Evolutionary conservation across 2,888 invertebrate genomes (phyloP), one percentile per base, ranked within the genome.

Genomic region (Rhingia rostrata): DNA sequence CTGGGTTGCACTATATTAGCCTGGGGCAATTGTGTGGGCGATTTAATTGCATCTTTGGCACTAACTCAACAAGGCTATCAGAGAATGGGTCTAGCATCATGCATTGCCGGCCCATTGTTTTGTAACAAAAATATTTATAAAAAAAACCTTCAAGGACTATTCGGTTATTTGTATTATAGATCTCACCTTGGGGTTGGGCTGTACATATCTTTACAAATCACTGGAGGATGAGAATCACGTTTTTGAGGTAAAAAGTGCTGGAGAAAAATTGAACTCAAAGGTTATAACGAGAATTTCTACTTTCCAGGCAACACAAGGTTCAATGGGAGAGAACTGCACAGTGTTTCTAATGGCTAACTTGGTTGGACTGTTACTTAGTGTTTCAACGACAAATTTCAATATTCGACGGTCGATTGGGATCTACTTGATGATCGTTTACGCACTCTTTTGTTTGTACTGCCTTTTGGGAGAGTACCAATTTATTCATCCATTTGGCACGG

Each of bases 91-190:
- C 93, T 93, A 87, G 93, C 94, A 0, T 95, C 95, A 0, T 95
- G 94, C 78, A 94, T 94, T 88, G 95, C 95, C 14, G 94, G 95
- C 5, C 95, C 95, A 1, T 90, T 95, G 73, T 94, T 95, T 88
- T 95, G 93, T 94, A 92, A 87, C 79, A 78, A 43, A 30, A 22
- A 22, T 22, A 2, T 22, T 22, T 14, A 2, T 2, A 0, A 10
- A 2, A 1, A 12, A 4, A n/a, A n/a, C n/a, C 5, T 45, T 4
- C 37, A 7, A 0, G 2, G 12, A 30, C 0, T 39, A 30, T n/a
- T n/a, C 2, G 33, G 2, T 6, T 6, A 3, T 30, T 64, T 37
- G 14, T 22, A 9, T 41, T 72, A 1, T 32, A 88, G 88, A 87
- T 47, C 58, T 85, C 0, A 61, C 87, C 6, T 30, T 87, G 9